Base-by-base conservation (phyloP, 2,113 vertebrate genomes). In the Ammospiza caudacuta region DNA sequence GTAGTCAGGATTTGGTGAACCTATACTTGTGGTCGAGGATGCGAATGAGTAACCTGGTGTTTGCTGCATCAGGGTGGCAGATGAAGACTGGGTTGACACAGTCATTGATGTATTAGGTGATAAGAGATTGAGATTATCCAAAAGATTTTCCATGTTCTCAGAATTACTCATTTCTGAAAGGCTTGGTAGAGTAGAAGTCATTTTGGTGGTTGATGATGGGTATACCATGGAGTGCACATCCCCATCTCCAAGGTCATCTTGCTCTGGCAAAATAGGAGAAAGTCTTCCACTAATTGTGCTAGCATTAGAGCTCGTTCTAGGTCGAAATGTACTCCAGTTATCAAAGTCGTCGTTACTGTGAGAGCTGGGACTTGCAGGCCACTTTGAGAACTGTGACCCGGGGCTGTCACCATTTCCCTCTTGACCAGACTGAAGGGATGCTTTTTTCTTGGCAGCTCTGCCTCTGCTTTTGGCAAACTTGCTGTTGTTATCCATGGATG, bases 401-500 rank as follows among this genome's bases (percentile, higher is more conserved):
- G 99, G 99, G 94, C 99, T 99, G 92, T 99, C 99, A 8, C 98
- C 98, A 4, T 98, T 98, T 37, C 98, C 99, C 24, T 99, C 99
- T 62, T 99, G 98, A 37, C 98, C 98, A 22, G 98, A 97, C 95
- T 99, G 99, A 64, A 99, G 98, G 51, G 99, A 98, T 72, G 99
- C 99, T 97, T 99, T 99, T 96, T 99, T 99, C 98, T 99, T 99
- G 52, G 99, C 99, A 15, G 99, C 99, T 86, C 99, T 98, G 72
- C 99, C 99, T 93, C 99, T 98, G 97, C 99, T 99, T 97, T 99
- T 99, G 51, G 98, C 98, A 96, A 99, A 99, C 96, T 99, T 99
- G 98, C 99, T 99, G 98, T 99, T 99, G 98, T 99, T 99, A 98
- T 99, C 99, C 99, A 99, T 99, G 85, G 99, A 99, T 0, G 99